Evolutionary conservation across 2,888 invertebrate genomes (phyloP), one percentile per base, ranked within the genome.

Genomic region (Perizoma affinitatum): DNA sequence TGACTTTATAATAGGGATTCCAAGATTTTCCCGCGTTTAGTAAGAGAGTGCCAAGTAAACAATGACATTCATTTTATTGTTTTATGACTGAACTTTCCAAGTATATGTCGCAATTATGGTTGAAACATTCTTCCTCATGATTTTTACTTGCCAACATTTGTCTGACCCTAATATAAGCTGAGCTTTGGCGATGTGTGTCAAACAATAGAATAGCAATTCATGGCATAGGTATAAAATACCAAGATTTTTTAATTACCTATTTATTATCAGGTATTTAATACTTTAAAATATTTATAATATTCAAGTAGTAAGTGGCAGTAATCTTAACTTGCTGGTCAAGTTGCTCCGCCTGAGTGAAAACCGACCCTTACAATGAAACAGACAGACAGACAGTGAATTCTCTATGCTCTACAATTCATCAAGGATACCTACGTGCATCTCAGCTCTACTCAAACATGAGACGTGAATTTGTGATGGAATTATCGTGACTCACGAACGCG

Each of bases 381-480:
- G 42, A 42, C 42, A 10, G 9, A 40, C 1, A 42, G 42, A 10
- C n/a, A 42, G 5, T 42, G 22, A 10, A 44, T 10, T 22, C 22
- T 44, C 22, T 38, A 38, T 6, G 11, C 41, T 22, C 7, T 22
- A 44, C 44, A 44, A 22, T 6, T 6, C 5, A 22, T 22, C 7
- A 2, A 6, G 1, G 6, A 44, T 35, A 52, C n/a, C 45, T 55
- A 54, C 46, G 47, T 56, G 58, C 58, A 58, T 62, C 45, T 61
- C 34, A 47, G 50, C 50, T 42, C 47, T 33, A 40, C 45, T 48
- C 52, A 57, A 61, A 61, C 54, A 58, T 54, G 60, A 55, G 67
- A 70, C 65, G 56, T 61, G 61, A 70, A 59, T 65, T 68, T 64
- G 54, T 72, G 70, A 71, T 71, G 61, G 67, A 66, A 65, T 58